A percentile compares a stretch with the other conserved stretches of the same genome.
phyloP scores from a whole-genome alignment of 2,888 invertebrate species.

The Rhopalosiphum nymphaeae region DNA sequence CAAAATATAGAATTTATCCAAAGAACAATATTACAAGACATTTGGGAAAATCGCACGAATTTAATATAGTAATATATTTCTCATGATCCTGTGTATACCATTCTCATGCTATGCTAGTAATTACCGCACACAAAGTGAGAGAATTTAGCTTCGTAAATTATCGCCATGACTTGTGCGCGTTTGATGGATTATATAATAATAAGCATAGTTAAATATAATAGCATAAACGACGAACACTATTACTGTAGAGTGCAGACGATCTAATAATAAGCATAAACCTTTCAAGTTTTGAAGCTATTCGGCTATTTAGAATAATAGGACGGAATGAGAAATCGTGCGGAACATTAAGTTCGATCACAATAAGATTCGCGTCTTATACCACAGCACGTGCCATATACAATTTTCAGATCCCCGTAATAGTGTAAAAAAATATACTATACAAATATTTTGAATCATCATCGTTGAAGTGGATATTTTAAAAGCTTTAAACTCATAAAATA shows the following conservation, averaged over 20 bases:
- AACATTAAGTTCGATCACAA: background rate
- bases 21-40: background rate
- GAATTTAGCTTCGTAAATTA: background rate
- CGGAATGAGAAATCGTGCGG: background rate
- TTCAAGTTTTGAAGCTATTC: slow-evolving; percentile 10
- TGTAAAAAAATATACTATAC: background rate
- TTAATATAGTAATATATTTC: background rate
- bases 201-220: background rate
- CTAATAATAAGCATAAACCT: background rate
- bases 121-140: background rate
- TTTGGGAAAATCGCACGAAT: background rate
- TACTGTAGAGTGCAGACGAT: background rate
- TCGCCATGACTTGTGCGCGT: background rate
- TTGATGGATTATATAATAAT: background rate
- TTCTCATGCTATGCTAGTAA: background rate
- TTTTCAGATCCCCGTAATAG: background rate
- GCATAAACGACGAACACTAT: background rate
- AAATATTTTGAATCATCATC: background rate
- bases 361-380: background rate
- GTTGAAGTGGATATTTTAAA: background rate
- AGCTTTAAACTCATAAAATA: background rate
- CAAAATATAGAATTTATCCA: background rate
- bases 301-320: background rate
- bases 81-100: background rate
- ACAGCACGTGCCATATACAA: background rate